Evolutionary conservation across 2,797 vertebrate genomes (phyloP), one percentile per base, ranked within the genome.

Genomic region (Ctenochaetus hawaiiensis): DNA sequence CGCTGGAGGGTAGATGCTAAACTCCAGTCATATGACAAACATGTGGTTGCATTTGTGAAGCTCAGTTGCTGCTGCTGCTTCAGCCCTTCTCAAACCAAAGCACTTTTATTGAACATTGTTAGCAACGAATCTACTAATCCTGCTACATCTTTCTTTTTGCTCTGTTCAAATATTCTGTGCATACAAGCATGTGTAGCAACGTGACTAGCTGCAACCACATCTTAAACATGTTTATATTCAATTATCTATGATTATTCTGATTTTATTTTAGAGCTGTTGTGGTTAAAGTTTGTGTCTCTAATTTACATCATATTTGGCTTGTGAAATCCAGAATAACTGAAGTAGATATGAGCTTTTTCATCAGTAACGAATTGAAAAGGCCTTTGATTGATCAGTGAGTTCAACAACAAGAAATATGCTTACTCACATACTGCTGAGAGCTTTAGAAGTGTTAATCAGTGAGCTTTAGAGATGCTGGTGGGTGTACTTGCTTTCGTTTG

Each of bases 1-100:
- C 2, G 0, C 67, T 57, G 16, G 51, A 26, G 77, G 63, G 59
- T 63, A 17, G 5, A 64, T 13, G 39, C 63, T 78, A 16, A 74
- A 61, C 66, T 52, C 16, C 17, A 30, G 78, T 77, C 77, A 80
- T 57, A 47, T 72, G 82, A 89, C 58, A 57, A 75, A 73, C 18
- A n/a, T 54, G 56, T 66, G 67, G 73, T 44, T 37, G 45, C 34
- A 56, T 76, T 69, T 34, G 13, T 43, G 11, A 10, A 68, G 48
- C 26, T 0, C 20, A 37, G 59, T 30, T 17, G 30, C 8, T 23
- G 30, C 8, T 23, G 30, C 45, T 56, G 23, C 37, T 52, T 82
- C 17, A 63, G 18, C 48, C 61, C 37, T 47, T 20, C 30, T 22
- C 8, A 49, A 74, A 49, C 34, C 12, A n/a, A 14, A 52, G 2